Percentiles rank a stretch among this genome's conserved stretches.
Conservation (phyloP, 1,140 invertebrate genomes). For the Araneus ventricosus region DNA sequence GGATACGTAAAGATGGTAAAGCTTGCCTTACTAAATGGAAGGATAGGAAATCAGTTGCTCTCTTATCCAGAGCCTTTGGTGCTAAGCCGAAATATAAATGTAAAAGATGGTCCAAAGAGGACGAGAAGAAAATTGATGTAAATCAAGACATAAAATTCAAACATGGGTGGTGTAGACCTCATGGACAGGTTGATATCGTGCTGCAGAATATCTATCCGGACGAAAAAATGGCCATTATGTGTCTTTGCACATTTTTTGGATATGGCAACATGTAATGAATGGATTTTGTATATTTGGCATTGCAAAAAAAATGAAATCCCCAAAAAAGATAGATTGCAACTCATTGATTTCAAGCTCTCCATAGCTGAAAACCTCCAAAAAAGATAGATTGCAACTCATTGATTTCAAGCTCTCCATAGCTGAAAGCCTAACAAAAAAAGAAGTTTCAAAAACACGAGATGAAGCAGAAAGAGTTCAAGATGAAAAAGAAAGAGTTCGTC, state of each 20-base stretch:
- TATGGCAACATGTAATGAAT: not conserved
- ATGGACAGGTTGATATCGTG: not conserved
- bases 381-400: not conserved
- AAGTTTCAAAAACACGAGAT: not conserved
- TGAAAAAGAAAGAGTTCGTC: not conserved
- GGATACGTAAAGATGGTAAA: not conserved
- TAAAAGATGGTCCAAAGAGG: slow-evolving; percentile 9
- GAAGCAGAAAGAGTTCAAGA: not conserved
- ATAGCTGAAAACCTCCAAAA: not conserved
- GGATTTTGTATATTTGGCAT: not conserved
- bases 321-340: not conserved
- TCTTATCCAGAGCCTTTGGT: slow-evolving; percentile 19
- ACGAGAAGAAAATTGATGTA: not conserved
- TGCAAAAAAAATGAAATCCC: not conserved
- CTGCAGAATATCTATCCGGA: not conserved
- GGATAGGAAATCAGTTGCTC: not conserved
- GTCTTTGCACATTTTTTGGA: slow-evolving; percentile 10
- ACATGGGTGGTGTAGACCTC: not conserved
- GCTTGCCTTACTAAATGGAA: not conserved
- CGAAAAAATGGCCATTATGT: not conserved
- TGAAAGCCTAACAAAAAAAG: not conserved
- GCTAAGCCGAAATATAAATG: not conserved
- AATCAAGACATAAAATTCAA: not conserved
- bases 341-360: not conserved
- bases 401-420: not conserved